Evolutionary conservation across 1,140 invertebrate species (phyloP), one percentile per base, ranked within the genome.

Genomic region (Eumeta japonica): DNA sequence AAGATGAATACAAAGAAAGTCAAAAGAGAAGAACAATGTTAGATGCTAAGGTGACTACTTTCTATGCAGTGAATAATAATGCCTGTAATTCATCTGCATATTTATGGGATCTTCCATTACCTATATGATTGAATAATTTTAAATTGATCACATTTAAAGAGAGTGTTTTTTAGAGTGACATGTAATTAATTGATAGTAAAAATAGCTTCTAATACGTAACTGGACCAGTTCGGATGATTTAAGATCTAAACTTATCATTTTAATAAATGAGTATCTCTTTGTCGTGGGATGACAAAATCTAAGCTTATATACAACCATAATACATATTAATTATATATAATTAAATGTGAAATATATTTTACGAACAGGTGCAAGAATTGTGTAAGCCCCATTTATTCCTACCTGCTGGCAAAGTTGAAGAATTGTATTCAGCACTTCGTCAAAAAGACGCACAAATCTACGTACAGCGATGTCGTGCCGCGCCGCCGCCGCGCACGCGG

Each of bases 1-100:
- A 94, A 57, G 96, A 99, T 62, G 97, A 99, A 68, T 95, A 94
- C 51, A 87, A 91, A 53, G 96, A 99, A 60, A 94, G 90, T 58
- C 79, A 94, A 44, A 96, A 97, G 60, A 75, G 97, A n/a, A 82
- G 88, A 41, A 83, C 88, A 37, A 89, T 97, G 75, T 74, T 98
- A 10, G 93, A 97, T 55, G 82, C 88, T 3, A 94, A 94, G 75
- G 88, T 97, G 52, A 47, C n/a, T 3, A 15, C 28, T 30, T 11
- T 24, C 5, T 24, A n/a, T 24, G 5, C 20, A n/a, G 20, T n/a
- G n/a, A n/a, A n/a, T n/a, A n/a, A n/a, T n/a, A n/a, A n/a, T n/a
- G n/a, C n/a, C n/a, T n/a, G n/a, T n/a, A n/a, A n/a, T n/a, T n/a
- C n/a, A n/a, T n/a, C n/a, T n/a, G n/a, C n/a, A n/a, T n/a, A n/a